Conservation (phyloP, 2,113 vertebrate species). For the Otolemur garnettii region DNA sequence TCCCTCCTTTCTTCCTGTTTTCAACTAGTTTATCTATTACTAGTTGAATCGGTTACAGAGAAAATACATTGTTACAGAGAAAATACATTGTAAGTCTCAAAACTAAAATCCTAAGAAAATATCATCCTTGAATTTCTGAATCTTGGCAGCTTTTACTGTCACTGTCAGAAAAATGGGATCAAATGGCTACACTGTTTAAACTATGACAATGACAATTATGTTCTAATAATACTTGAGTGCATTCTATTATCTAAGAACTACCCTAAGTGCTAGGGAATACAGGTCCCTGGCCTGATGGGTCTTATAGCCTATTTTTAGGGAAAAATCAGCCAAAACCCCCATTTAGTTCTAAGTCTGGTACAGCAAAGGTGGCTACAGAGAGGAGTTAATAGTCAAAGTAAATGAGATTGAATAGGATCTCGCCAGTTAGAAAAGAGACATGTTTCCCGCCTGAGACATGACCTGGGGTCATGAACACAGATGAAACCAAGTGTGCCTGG, state of each 20-base stretch:
- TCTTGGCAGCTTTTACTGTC: not conserved
- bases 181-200: conserved; percentile 12
- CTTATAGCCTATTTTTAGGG: not conserved
- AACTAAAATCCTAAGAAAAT: not conserved
- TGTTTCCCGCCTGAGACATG: conserved; percentile 12
- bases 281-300: not conserved
- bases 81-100: conserved; percentile 32
- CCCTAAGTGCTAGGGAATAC: not conserved
- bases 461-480: not conserved
- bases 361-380: not conserved
- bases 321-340: not conserved
- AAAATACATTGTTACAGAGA: conserved; percentile 40
- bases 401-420: conserved; percentile 46
- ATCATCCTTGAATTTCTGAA: not conserved
- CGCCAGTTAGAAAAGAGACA: not conserved
- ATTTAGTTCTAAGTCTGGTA: not conserved
- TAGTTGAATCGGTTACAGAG: conserved; percentile 2
- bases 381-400: not conserved
- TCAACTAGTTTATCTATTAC: not conserved
- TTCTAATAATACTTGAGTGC: not conserved
- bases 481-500: not conserved
- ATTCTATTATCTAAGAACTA: not conserved
- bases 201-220: not conserved
- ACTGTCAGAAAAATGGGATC: not conserved
- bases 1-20: not conserved